Percentiles rank a stretch among this genome's conserved stretches.
These are phyloP conservation scores for Dendrocopos noguchii DNA, from an alignment of 2,113 vertebrate species.

Conservation along the genomic window DNA sequence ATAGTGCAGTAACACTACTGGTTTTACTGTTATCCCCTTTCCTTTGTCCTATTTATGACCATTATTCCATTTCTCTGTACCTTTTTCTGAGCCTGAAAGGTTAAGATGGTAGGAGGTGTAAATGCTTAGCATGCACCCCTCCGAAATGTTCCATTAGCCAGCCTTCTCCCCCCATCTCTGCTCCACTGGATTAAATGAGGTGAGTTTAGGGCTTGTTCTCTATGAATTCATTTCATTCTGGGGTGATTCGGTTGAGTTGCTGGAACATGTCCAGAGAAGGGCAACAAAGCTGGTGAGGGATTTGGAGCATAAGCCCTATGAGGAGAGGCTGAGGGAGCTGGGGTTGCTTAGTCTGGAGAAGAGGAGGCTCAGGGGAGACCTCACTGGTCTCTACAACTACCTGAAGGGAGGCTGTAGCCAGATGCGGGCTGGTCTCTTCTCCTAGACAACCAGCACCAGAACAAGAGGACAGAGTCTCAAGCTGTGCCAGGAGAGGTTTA, in stretches of 20 bases:
- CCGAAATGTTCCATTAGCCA: background rate
- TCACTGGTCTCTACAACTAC: too few species aligned
- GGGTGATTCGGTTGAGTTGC: background rate
- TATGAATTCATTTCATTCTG: background rate
- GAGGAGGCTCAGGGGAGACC: too few species aligned
- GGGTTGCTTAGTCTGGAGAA: too few species aligned
- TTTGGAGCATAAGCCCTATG: too few species aligned
- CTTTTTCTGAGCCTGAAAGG: background rate
- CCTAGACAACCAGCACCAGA: too few species aligned
- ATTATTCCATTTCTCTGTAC: background rate
- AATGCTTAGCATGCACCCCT: accelerated
- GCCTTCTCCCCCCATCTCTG: background rate
- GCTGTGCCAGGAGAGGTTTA: too few species aligned
- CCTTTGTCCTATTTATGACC: background rate
- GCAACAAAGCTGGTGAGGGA: too few species aligned
- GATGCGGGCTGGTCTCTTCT: too few species aligned
- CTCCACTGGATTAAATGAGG: background rate
- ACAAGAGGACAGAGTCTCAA: too few species aligned
- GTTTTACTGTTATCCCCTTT: background rate
- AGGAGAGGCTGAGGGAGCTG: too few species aligned
- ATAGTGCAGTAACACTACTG: background rate
- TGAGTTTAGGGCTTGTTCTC: background rate
- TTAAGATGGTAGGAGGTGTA: background rate
- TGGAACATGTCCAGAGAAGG: too few species aligned
- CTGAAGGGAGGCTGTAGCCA: too few species aligned